These are phyloP conservation scores for Eucera pruinosa DNA, from an alignment of 2,888 invertebrate species.

Conservation along the genomic window DNA sequence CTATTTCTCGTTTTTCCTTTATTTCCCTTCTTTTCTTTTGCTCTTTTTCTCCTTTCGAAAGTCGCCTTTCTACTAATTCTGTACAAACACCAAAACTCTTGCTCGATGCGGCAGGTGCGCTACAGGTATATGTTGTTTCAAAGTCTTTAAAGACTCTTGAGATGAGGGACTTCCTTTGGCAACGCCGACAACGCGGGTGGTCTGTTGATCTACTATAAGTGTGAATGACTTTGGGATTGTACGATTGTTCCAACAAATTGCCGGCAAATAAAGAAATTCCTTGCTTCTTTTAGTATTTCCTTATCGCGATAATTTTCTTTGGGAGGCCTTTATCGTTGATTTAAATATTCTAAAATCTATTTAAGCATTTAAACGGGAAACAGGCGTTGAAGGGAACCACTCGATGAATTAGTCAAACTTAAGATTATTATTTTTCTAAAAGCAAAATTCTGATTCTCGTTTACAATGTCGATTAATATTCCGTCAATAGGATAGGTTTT, in stretches of 20 bases:
- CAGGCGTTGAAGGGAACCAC: not conserved
- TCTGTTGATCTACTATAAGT: constrained; percentile 56
- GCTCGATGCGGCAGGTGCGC: constrained; percentile 71
- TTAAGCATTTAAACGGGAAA: not conserved
- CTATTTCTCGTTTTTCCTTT: constrained; percentile 31
- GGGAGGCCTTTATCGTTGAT: not conserved
- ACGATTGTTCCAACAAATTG: constrained; percentile 51
- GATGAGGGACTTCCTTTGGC: constrained; percentile 66
- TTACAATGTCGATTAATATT: not conserved
- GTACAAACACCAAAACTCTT: constrained; percentile 70
- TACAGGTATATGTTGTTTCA: constrained; percentile 80
- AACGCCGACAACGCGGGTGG: constrained; percentile 73
- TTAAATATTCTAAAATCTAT: not conserved
- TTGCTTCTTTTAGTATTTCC: constrained; percentile 20
- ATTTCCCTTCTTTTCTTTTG: constrained; percentile 11
- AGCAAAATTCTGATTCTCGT: not conserved
- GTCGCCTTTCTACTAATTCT: constrained; percentile 77
- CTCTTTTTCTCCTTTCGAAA: constrained; percentile 51
- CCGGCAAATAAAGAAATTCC: constrained; percentile 22
- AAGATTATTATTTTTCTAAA: not conserved
- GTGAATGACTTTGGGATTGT: constrained; percentile 69
- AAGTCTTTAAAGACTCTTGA: constrained; percentile 72
- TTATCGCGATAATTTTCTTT: constrained; percentile 16
- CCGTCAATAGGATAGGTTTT: no score
- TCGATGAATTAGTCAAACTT: no score